These are phyloP conservation scores for Sphinx pinastri DNA, from an alignment of 2,888 invertebrate genomes.

Conservation along the genomic window DNA sequence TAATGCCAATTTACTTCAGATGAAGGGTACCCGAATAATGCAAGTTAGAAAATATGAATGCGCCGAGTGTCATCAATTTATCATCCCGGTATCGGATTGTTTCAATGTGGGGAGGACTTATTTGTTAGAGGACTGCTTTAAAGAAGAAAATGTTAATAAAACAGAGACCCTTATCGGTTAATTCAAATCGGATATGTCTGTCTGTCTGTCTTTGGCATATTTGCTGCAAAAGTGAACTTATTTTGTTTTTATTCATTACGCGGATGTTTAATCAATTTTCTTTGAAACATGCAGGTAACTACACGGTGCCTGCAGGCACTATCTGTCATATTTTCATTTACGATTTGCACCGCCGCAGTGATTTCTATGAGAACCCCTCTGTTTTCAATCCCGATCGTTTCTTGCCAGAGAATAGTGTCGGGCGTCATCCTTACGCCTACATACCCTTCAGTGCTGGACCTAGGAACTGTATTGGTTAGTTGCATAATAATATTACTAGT, in stretches of 20 bases:
- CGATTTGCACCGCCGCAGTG: constrained; percentile 85
- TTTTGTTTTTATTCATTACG: constrained; percentile 28
- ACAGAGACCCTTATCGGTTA: too few species aligned
- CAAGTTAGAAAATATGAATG: too few species aligned
- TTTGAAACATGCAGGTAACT: constrained; percentile 49
- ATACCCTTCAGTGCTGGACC: constrained; percentile 88
- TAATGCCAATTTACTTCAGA: too few species aligned
- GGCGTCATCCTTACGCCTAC: constrained; percentile 85
- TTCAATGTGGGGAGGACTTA: too few species aligned
- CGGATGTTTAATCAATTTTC: too few species aligned
- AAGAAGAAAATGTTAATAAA: too few species aligned
- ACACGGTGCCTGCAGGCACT: constrained; percentile 74
- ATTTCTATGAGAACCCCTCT: constrained; percentile 86
- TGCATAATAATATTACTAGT: neutral
- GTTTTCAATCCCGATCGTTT: constrained; percentile 89
- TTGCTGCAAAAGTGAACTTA: neutral
- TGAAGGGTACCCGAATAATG: too few species aligned
- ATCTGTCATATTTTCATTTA: constrained; percentile 80
- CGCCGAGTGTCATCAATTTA: too few species aligned
- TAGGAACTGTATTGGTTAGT: constrained; percentile 84
- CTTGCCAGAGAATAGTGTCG: constrained; percentile 77
- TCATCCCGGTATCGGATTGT: too few species aligned
- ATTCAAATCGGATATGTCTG: too few species aligned
- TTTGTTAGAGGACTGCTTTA: too few species aligned
- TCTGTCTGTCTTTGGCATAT: too few species aligned